Evolutionary conservation across 2,113 vertebrate species (phyloP), one percentile per base, ranked within the genome.

Genomic region (Eidolon helvum): DNA sequence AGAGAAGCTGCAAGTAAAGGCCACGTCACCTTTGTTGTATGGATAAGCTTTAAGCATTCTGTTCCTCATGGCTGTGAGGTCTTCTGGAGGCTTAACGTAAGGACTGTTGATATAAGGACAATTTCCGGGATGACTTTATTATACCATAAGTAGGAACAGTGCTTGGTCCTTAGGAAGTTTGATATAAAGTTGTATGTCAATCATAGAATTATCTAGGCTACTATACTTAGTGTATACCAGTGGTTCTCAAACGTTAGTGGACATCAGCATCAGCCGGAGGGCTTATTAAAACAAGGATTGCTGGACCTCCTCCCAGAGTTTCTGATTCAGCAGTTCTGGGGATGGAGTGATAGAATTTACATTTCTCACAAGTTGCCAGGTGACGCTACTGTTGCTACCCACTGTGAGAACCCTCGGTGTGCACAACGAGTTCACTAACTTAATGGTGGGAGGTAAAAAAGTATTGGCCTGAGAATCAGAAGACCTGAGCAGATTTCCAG

Each of bases 21-120:
- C 12, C 4, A 4, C 0, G 0, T 65, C 10, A 15, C 28, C 26
- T n/a, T 15, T 3, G 6, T 2, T 33, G 5, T 18, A 26, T 19
- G 30, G 35, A 45, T 53, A 7, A 35, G 5, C 22, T 57, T 83
- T 59, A 26, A 50, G 53, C 28, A 12, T 43, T 79, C 38, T 84
- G 35, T 14, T 79, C 5, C 59, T 75, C 2, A 0, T 69, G 57
- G 16, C 28, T 72, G 50, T 65, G 59, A 85, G 24, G 48, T 71
- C 11, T 90, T 72, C 28, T 68, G 57, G 48, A 72, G 28, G 18
- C 12, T 68, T 79, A 21, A 24, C 22, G 30, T 26, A 22, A 30
- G 30, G 18, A 48, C 28, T 35, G 9, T 33, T 80, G 53, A 9
- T 24, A 33, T 7, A 35, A 5, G 24, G 9, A 65, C 7, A 28